Conservation (phyloP, 2,888 invertebrate species). For the Agriopis marginaria region DNA sequence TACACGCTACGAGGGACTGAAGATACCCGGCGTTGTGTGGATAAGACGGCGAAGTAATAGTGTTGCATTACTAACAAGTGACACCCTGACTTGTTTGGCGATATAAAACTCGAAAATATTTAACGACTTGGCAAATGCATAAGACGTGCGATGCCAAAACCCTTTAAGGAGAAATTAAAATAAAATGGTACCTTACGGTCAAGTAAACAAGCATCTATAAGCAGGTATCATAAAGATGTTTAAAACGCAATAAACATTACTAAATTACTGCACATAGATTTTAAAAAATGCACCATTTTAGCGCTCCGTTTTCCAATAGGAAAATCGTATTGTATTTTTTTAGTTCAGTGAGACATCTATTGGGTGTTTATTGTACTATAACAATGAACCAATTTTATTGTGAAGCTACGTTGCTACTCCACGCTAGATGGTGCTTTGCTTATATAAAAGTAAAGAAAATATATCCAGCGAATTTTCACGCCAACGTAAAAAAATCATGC, state of each 20-base stretch:
- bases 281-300: conserved; percentile 29
- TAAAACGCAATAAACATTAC: too few species aligned
- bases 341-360: conserved; percentile 48
- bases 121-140: too few species aligned
- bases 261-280: background rate
- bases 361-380: background rate
- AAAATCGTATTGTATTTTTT: conserved; percentile 27
- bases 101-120: too few species aligned
- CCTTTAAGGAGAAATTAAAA: too few species aligned
- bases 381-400: background rate
- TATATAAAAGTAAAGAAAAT: conserved; percentile 15
- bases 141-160: too few species aligned
- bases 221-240: too few species aligned
- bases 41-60: conserved; percentile 43
- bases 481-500: too few species aligned
- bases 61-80: background rate
- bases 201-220: too few species aligned
- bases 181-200: too few species aligned
- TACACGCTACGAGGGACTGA: conserved; percentile 51
- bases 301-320: conserved; percentile 35
- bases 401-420: conserved; percentile 46
- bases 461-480: too few species aligned
- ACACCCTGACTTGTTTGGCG: too few species aligned
- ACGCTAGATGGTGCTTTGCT: conserved; percentile 52
- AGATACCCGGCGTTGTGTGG: conserved; percentile 53